Base-by-base conservation (phyloP, 2,888 invertebrate genomes). In the Eretmocerus hayati region DNA sequence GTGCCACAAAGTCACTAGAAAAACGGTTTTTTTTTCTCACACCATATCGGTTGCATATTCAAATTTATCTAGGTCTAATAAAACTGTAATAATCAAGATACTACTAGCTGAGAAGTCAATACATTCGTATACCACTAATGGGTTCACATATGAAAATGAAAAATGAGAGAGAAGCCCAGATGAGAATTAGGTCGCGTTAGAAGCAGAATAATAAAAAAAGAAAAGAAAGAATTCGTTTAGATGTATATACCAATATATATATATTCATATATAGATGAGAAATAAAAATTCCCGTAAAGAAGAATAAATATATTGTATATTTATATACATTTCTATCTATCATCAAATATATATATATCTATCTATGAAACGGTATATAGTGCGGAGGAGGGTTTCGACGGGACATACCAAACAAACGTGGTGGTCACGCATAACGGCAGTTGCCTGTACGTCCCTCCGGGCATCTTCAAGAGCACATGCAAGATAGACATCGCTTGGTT, bases 401-500 rank as follows among this genome's bases (percentile, higher is more conserved):
- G 95, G 79, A 96, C 96, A 74, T 99, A 88, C 84, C 95, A 92
- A 79, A 96, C 96, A 76, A 97, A 99, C 83, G 93, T 97, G 81
- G 94, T 97, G 80, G 94, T 97, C 79, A 86, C 87, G 80, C 85
- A 88, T 84, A 92, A 92, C 83, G 97, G 97, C 80, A 88, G 87
- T 82, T 93, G 95, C 81, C 86, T 92, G 80, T 96, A 95, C 87
- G 90, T 97, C 79, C 97, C 97, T 74, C 97, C 97, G 75, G 96
- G 96, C 77, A 96, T 99, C 81, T 95, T 99, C 85, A 96, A 95
- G 85, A 94, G 95, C 85, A 97, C 96, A 79, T 99, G 99, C 86
- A 92, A 92, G 83, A 97, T 99, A 81, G 94, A 97, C 85, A 97
- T 99, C 85, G 95, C 95, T 77, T 97, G 96, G 96, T 99, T 99